Base-by-base conservation (phyloP, 2,113 vertebrate genomes). In the Thalassarche chlororhynchos region DNA sequence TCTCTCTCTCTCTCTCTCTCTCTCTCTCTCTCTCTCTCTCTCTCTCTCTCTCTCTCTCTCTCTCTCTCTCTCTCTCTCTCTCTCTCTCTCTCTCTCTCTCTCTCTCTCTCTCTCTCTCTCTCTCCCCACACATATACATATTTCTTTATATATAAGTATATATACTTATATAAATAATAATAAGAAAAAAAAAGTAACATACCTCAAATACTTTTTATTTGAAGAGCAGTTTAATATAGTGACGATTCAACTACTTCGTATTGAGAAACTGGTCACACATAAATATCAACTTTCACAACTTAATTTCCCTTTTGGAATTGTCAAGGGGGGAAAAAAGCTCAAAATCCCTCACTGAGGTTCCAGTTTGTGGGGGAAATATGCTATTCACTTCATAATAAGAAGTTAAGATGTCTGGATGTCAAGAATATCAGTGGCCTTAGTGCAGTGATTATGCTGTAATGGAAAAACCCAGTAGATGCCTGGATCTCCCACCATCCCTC, bases 341-440 rank as follows among this genome's bases (percentile, higher is more conserved):
- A 34, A 74, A 72, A 52, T 95, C 91, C 55, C 61, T 87, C 46
- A 32, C 20, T 15, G 46, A 89, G 51, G 47, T 94, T 58, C 75
- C 64, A 32, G 15, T 61, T 93, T 81, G 20, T 31, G 32, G 55
- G 80, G 28, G 80, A 93, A 95, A 49, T 40, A 69, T 2, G n/a
- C 78, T 38, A 40, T 60, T 93, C 51, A 14, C 36, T 95, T 96
- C 81, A 66, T 84, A 90, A 89, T 75, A 91, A 93, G 69, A 97
- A 98, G 98, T 98, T 96, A 97, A 97, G 98, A 96, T 72, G 86
- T 96, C 52, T 95, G 75, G 81, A 95, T 93, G 93, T 96, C 98
- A 95, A 64, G 19, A 94, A 89, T 26, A 68, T 90, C 34, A 46
- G 91, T 42, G 76, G 87, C 87, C 92, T 79, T 90, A 76, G 70